Evolutionary conservation across 2,113 vertebrate genomes (phyloP).

Genomic region (Fregetta grallaria): DNA sequence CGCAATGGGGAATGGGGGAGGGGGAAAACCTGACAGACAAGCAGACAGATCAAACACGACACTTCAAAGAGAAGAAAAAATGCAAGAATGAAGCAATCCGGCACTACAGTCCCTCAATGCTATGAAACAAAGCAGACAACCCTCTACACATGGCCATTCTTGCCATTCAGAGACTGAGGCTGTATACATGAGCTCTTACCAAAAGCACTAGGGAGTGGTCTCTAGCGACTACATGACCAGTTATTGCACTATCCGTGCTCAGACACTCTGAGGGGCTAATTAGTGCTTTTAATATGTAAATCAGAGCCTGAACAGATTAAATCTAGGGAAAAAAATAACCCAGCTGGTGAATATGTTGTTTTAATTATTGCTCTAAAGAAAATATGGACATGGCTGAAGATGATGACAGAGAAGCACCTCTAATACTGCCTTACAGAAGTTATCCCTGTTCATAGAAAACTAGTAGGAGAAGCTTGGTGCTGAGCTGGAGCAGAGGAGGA

Average conservation of each 20-base stretch:
- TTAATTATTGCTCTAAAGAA: slow-evolving; percentile 85
- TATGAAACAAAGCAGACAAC: slow-evolving; percentile 74
- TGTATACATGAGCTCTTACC: slow-evolving; percentile 68
- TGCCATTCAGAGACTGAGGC: slow-evolving; percentile 72
- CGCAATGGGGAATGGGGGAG: background rate
- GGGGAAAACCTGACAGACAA: slow-evolving; percentile 72
- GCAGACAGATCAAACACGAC: slow-evolving; percentile 82
- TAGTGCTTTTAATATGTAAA: slow-evolving; percentile 99
- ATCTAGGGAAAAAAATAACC: slow-evolving; percentile 79
- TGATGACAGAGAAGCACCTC: slow-evolving; percentile 31
- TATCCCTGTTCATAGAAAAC: background rate
- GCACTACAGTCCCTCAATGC: slow-evolving; percentile 63
- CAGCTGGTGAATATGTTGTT: slow-evolving; percentile 98
- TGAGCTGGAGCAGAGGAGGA: background rate
- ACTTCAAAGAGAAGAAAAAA: slow-evolving; percentile 80
- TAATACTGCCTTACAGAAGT: background rate
- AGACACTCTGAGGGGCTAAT: slow-evolving; percentile 97
- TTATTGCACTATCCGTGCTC: slow-evolving; percentile 84
- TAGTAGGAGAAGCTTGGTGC: background rate
- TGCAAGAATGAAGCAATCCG: slow-evolving; percentile 65
- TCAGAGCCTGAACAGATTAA: slow-evolving; percentile 93
- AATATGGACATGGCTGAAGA: slow-evolving; percentile 69
- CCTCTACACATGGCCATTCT: slow-evolving; percentile 74
- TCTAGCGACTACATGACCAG: slow-evolving; percentile 82
- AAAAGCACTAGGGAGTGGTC: slow-evolving; percentile 69